Conservation (phyloP, 2,113 vertebrate genomes). For the Cheirogaleus medius region DNA sequence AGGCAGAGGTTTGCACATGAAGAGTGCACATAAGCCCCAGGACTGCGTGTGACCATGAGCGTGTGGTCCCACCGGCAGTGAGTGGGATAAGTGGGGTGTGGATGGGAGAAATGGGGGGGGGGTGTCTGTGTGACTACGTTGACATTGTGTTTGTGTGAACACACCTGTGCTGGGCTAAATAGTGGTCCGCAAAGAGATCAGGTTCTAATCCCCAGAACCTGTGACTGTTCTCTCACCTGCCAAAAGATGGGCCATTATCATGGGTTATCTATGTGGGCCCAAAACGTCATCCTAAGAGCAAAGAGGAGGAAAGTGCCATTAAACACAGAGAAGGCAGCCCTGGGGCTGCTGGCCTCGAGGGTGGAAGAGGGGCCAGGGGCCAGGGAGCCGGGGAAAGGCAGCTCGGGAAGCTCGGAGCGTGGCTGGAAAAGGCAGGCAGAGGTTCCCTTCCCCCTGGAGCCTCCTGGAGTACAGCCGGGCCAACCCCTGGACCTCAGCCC, state of each 20-base stretch:
- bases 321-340: background rate
- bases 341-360: background rate
- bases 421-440: too few relatives aligned
- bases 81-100: too few relatives aligned
- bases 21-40: background rate
- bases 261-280: background rate
- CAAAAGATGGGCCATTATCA: background rate
- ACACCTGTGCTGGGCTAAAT: background rate
- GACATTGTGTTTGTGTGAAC: background rate
- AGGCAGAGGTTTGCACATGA: background rate
- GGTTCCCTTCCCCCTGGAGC: background rate
- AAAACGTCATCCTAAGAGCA: too few relatives aligned
- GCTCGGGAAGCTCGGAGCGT: background rate
- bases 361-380: background rate
- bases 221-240: background rate
- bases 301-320: background rate
- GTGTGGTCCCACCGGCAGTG: background rate
- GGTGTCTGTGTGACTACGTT: background rate
- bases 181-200: background rate
- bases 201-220: too few relatives aligned
- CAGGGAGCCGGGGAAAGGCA: background rate
- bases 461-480: fast-evolving
- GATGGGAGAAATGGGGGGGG: too few relatives aligned
- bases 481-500: background rate
- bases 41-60: too few relatives aligned